phyloP scores from a whole-genome alignment of 2,797 vertebrate genomes.

The Glossophaga mutica region DNA sequence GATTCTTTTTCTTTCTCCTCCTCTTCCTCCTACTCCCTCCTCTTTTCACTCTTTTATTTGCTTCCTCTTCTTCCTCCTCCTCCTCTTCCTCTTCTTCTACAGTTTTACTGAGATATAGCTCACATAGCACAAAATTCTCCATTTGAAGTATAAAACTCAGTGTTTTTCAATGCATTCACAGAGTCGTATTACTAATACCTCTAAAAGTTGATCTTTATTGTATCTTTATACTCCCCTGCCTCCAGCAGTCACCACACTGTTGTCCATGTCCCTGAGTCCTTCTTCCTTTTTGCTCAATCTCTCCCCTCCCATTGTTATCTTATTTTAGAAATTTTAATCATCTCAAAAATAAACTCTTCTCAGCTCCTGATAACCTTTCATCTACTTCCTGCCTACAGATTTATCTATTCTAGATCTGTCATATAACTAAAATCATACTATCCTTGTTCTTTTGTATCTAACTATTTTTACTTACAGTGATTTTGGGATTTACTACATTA shows the following conservation, averaged over 20 bases:
- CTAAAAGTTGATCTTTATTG: background rate
- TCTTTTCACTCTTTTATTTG: background rate
- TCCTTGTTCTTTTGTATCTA: background rate
- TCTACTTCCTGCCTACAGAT: background rate
- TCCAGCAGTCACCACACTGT: background rate
- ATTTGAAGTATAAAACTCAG: background rate
- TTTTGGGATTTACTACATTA: background rate
- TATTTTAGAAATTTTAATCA: background rate
- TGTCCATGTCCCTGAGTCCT: background rate
- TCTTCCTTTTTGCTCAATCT: background rate
- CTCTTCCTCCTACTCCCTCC: background rate
- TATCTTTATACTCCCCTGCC: too few species aligned
- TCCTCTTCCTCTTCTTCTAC: background rate
- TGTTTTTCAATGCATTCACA: background rate
- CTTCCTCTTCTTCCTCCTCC: background rate
- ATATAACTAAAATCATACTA: background rate
- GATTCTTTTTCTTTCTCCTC: background rate
- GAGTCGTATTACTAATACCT: background rate
- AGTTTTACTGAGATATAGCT: background rate
- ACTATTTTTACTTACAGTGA: background rate
- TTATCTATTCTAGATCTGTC: background rate
- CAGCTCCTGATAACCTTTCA: background rate
- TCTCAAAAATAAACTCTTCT: background rate
- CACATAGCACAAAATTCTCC: background rate
- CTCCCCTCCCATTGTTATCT: background rate